Percentiles rank a stretch among this genome's conserved stretches.
Evolutionary conservation across 2,888 invertebrate species (phyloP).

Genomic region (Idaea dimidiata): DNA sequence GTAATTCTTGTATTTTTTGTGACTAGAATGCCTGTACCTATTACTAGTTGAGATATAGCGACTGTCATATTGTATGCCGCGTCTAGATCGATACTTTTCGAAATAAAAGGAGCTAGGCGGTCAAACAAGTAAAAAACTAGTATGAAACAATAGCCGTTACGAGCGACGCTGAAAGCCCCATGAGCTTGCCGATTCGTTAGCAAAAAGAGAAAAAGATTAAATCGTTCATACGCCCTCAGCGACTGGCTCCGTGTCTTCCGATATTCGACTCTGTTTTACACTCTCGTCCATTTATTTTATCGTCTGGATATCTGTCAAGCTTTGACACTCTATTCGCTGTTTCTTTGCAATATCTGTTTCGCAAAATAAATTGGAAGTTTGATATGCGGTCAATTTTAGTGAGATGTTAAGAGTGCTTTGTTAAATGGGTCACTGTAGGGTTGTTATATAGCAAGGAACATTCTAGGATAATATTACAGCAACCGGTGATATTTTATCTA

Average conservation of each 20-base stretch:
- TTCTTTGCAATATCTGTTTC: conserved; percentile 21
- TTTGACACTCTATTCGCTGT: conserved; percentile 28
- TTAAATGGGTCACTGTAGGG: not conserved
- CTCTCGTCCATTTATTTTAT: conserved; percentile 30
- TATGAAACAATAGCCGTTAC: conserved; percentile 55
- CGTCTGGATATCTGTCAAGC: conserved; percentile 27
- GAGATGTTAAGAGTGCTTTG: not conserved
- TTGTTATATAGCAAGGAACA: not conserved
- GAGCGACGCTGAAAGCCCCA: conserved; percentile 54
- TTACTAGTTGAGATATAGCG: not conserved
- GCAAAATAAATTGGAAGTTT: conserved; percentile 27
- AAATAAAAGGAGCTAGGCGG: conserved; percentile 42
- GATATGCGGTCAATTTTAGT: conserved; percentile 17
- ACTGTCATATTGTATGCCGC: not conserved
- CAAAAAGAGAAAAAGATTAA: conserved; percentile 53
- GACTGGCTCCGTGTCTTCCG: conserved; percentile 36
- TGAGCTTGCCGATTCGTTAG: conserved; percentile 58
- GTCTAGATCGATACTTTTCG: conserved; percentile 43
- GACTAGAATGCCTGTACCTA: not conserved
- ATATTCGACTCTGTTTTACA: conserved; percentile 35
- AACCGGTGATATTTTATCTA: not conserved
- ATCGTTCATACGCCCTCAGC: conserved; percentile 37
- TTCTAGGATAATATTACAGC: not conserved
- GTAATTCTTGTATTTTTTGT: not conserved
- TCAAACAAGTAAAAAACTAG: conserved; percentile 44